These are phyloP conservation scores for Choloepus didactylus DNA, from an alignment of 2,797 vertebrate genomes.

Conservation along the genomic window DNA sequence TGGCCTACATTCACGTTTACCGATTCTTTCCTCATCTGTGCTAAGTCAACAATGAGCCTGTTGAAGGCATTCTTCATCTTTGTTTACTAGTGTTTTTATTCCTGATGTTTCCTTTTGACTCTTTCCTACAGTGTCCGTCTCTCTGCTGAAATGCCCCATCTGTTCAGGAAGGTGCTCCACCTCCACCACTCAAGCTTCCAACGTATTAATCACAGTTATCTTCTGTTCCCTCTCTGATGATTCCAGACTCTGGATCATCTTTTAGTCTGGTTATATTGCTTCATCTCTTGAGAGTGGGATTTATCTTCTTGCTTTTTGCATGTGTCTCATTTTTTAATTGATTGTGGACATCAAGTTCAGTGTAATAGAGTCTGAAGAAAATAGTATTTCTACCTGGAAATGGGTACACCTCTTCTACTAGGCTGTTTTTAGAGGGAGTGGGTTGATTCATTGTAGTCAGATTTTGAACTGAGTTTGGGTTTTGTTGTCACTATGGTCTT, in stretches of 20 bases:
- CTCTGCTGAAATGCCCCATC: too few relatives aligned
- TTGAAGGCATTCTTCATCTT: too few relatives aligned
- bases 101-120: neutral
- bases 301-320: neutral
- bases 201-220: neutral
- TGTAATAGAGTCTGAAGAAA: too few relatives aligned
- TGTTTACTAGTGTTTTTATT: neutral
- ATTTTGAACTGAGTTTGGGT: neutral
- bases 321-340: neutral
- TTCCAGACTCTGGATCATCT: neutral
- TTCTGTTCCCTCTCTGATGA: neutral
- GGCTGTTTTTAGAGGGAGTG: neutral
- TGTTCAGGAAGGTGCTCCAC: too few relatives aligned
- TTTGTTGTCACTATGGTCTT: neutral
- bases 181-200: too few relatives aligned
- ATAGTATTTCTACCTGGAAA: too few relatives aligned
- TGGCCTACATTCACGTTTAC: neutral
- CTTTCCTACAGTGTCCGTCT: too few relatives aligned
- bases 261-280: neutral
- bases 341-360: neutral
- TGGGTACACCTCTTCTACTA: neutral
- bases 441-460: neutral
- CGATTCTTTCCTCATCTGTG: neutral
- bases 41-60: too few relatives aligned
- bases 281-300: neutral